These are phyloP conservation scores for Pseudanteris insignis DNA, from an alignment of 2,888 invertebrate genomes.

Conservation along the genomic window DNA sequence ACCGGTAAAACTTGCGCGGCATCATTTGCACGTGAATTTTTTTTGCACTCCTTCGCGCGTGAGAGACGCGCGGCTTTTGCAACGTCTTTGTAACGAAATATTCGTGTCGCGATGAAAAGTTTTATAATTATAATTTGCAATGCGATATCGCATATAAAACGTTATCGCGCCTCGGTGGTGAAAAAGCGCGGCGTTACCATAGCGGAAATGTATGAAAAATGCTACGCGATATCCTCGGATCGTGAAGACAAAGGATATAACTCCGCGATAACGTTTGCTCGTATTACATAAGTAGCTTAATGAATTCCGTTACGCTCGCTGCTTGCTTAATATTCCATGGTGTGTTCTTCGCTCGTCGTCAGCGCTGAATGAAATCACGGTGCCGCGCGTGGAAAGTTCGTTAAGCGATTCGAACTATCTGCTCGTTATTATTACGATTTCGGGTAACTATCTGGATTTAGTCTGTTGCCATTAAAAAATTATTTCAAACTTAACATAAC, in stretches of 20 bases:
- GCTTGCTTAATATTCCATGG: conserved; percentile 57
- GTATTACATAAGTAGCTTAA: conserved; percentile 48
- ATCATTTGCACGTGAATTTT: too few relatives aligned
- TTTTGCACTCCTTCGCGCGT: too few relatives aligned
- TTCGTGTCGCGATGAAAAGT: conserved; percentile 9
- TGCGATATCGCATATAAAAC: conserved; percentile 14
- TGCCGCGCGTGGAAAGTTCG: conserved; percentile 19
- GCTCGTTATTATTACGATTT: conserved; percentile 24
- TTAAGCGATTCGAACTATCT: conserved; percentile 31
- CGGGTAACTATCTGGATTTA: conserved; percentile 7
- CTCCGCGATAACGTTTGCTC: conserved; percentile 32
- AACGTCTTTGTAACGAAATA: conserved; percentile 26
- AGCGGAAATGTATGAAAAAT: conserved; percentile 37
- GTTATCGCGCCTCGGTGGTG: conserved; percentile 17
- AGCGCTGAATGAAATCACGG: conserved; percentile 51
- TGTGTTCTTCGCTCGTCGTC: conserved; percentile 45
- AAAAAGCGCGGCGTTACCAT: conserved; percentile 23
- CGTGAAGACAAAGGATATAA: conserved; percentile 30
- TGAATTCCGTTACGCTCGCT: conserved; percentile 51
- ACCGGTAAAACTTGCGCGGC: too few relatives aligned
- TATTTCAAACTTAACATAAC: too few relatives aligned
- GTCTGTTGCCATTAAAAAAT: too few relatives aligned
- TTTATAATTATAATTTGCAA: conserved; percentile 31
- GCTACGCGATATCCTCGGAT: conserved; percentile 36
- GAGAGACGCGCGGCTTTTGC: too few relatives aligned